These are phyloP conservation scores for Ctenicera cuprea DNA, from an alignment of 2,888 invertebrate genomes.

Conservation along the genomic window DNA sequence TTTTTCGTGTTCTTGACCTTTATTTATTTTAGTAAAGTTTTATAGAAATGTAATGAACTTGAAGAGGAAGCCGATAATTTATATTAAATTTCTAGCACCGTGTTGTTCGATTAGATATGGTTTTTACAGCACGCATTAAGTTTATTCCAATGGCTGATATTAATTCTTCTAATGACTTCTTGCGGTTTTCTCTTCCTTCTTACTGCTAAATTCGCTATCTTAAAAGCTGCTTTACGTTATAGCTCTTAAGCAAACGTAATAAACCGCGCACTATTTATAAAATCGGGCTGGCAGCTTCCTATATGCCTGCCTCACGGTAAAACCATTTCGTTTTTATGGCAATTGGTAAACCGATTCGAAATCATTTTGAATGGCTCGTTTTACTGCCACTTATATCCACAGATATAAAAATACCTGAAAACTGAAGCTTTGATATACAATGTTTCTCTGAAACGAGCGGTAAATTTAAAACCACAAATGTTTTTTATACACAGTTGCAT, in stretches of 20 bases:
- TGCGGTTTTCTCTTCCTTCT: conserved; percentile 29
- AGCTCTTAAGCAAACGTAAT: conserved; percentile 35
- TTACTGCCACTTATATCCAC: conserved; percentile 46
- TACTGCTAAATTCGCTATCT: conserved; percentile 36
- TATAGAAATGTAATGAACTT: conserved; percentile 3
- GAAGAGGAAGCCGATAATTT: conserved; percentile 26
- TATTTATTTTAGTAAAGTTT: neutral
- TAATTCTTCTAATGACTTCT: conserved; percentile 14
- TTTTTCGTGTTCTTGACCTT: neutral
- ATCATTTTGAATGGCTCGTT: conserved; percentile 44
- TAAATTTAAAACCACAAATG: conserved; percentile 30
- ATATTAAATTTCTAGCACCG: conserved; percentile 22
- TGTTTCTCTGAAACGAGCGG: conserved; percentile 35
- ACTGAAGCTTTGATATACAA: conserved; percentile 32
- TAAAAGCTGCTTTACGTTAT: conserved; percentile 38
- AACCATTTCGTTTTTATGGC: conserved; percentile 47
- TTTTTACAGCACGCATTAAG: conserved; percentile 29
- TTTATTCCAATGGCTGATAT: conserved; percentile 23
- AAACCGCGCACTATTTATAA: conserved; percentile 40
- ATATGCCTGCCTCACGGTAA: conserved; percentile 16
- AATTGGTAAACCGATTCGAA: conserved; percentile 46
- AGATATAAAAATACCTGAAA: conserved; percentile 45
- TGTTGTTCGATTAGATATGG: conserved; percentile 17
- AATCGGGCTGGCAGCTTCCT: conserved; percentile 34
- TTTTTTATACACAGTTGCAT: neutral